Percentiles rank a stretch among this genome's conserved stretches.
phyloP scores from a whole-genome alignment of 2,888 invertebrate genomes.

The Stenodera caucasica region DNA sequence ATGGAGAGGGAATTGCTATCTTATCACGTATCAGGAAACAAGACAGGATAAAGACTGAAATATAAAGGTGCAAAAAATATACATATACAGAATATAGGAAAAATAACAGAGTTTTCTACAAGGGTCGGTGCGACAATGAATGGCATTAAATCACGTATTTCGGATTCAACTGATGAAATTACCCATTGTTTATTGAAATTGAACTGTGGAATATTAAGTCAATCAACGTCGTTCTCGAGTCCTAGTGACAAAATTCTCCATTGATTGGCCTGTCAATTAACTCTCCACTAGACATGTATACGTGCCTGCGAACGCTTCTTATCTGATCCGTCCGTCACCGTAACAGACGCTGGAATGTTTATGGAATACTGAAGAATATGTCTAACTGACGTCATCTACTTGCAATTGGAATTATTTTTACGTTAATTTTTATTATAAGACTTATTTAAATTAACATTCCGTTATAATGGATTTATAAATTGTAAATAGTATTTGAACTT shows the following conservation, averaged over 20 bases:
- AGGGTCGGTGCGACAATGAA: slow-evolving; percentile 33
- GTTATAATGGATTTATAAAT: neutral
- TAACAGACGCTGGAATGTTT: slow-evolving; percentile 53
- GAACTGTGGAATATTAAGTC: slow-evolving; percentile 55
- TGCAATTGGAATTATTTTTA: slow-evolving; percentile 46
- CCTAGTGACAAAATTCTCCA: slow-evolving; percentile 56
- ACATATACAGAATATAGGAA: too few relatives aligned
- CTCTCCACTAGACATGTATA: slow-evolving; percentile 55
- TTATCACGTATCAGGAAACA: too few relatives aligned
- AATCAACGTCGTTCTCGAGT: slow-evolving; percentile 54
- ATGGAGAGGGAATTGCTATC: too few relatives aligned
- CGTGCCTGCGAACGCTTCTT: slow-evolving; percentile 56
- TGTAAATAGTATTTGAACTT: neutral
- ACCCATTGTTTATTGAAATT: slow-evolving; percentile 57
- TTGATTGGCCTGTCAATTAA: slow-evolving; percentile 58
- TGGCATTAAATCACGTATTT: slow-evolving; percentile 50
- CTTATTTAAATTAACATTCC: neutral
- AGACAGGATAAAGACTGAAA: too few relatives aligned
- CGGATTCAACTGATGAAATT: slow-evolving; percentile 45
- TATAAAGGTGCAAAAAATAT: too few relatives aligned
- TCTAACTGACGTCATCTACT: slow-evolving; percentile 52
- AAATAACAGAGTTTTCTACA: neutral
- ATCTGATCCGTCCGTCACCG: slow-evolving; percentile 56
- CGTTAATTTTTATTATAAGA: neutral
- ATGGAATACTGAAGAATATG: slow-evolving; percentile 53